Evolutionary conservation across 23 tunicate species (phyloP).

Genomic region (Ascidia mentula): DNA sequence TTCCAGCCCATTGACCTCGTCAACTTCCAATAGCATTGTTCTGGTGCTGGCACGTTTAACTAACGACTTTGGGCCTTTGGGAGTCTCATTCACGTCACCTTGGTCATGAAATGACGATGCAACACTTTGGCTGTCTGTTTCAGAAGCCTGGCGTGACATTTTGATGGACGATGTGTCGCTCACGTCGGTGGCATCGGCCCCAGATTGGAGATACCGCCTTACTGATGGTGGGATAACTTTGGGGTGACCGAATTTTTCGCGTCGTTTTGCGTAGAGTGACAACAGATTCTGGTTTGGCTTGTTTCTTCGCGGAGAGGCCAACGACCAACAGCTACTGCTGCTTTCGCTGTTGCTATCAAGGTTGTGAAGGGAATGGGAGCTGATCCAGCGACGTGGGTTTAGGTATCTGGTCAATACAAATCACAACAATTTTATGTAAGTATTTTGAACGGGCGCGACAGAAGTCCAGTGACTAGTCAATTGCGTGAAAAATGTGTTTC

Average conservation of each 20-base stretch:
- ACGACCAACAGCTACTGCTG: neutral
- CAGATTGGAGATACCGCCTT: neutral
- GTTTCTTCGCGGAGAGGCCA: neutral
- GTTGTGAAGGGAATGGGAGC: neutral
- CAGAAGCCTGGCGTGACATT: neutral
- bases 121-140: neutral
- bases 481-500: too few species aligned
- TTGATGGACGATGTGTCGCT: neutral
- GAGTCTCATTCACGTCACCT: neutral
- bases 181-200: neutral
- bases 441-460: neutral
- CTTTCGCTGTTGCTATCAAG: slow-evolving; percentile 1
- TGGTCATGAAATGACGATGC: neutral
- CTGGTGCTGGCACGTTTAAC: neutral
- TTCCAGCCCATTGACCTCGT: too few species aligned
- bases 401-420: neutral
- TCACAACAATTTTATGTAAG: neutral
- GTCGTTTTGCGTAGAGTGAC: neutral
- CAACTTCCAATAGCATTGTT: neutral
- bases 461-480: neutral
- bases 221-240: neutral
- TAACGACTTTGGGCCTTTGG: neutral
- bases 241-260: neutral
- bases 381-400: neutral
- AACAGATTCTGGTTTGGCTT: neutral